These are phyloP conservation scores for Drosophila tsacasi DNA, from an alignment of 1,140 invertebrate genomes.

Conservation along the genomic window DNA sequence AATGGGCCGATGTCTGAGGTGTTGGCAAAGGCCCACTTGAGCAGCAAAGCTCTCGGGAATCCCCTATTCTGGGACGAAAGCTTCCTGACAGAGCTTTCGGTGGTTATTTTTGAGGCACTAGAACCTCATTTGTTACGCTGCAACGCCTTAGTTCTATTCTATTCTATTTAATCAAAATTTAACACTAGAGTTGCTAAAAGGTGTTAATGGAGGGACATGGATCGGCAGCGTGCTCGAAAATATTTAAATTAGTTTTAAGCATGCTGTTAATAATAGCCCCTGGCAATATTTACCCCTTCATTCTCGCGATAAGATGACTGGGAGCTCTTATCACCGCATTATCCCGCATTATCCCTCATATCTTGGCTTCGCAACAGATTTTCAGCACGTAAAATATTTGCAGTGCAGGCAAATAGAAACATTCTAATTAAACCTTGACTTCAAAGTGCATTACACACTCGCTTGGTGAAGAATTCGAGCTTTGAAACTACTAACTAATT, in stretches of 20 bases:
- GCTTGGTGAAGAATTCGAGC: background rate
- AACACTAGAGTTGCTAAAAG: slow-evolving; percentile 35
- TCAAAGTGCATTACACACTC: slow-evolving; percentile 17
- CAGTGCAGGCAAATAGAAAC: slow-evolving; percentile 19
- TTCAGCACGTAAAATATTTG: slow-evolving; percentile 11
- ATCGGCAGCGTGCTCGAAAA: slow-evolving; percentile 36
- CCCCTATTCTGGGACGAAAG: slow-evolving; percentile 8
- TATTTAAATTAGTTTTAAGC: slow-evolving; percentile 50
- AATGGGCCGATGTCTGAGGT: slow-evolving; percentile 81
- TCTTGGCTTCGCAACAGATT: slow-evolving; percentile 18
- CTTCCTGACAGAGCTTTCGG: slow-evolving; percentile 33
- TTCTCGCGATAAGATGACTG: slow-evolving; percentile 7
- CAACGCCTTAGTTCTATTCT: slow-evolving; percentile 3
- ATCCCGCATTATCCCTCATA: slow-evolving; percentile 10
- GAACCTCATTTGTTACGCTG: slow-evolving; percentile 1
- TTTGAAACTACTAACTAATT: slow-evolving; percentile 13
- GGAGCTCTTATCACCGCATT: slow-evolving; percentile 18
- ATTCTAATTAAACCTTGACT: slow-evolving; percentile 49
- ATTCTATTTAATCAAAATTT: slow-evolving; percentile 45
- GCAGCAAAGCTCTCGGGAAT: background rate
- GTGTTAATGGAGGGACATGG: slow-evolving; percentile 46
- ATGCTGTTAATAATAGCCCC: slow-evolving; percentile 48
- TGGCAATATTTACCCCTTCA: slow-evolving; percentile 27
- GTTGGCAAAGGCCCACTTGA: slow-evolving; percentile 30
- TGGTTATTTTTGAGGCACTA: slow-evolving; percentile 4